Base-by-base conservation (phyloP, 2,888 invertebrate species). In the Mystacides longicornis region DNA sequence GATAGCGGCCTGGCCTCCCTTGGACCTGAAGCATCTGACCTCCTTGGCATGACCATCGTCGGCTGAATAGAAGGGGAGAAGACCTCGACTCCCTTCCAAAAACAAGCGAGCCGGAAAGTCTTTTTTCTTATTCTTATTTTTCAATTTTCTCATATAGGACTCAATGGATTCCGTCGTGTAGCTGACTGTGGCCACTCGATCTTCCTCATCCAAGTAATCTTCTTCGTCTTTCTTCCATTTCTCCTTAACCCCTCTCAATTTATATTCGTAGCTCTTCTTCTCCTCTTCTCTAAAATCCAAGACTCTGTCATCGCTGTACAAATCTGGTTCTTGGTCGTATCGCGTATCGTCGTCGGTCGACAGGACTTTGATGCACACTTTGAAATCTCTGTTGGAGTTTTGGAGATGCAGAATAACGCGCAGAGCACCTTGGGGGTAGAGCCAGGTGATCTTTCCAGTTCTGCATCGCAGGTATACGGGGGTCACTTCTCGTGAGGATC, bases 391-490 rank as follows among this genome's bases (percentile, higher is more conserved):
- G 63, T 80, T 80, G 58, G 74, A 77, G 21, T 75, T 74, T 9
- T 81, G 82, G 62, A 82, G 71, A 50, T 80, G 73, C 60, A 88
- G 78, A 45, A 86, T 77, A 49, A 88, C 77, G 20, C 88, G 72
- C 18, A 89, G 72, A 0, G 87, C 88, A 0, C 87, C 88, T 5
- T 83, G 78, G 0, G 89, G 88, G 68, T 88, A 88, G 64, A 81
- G 70, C 89, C 89, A 89, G n/a, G 80, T 77, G 11, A 89, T 80
- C 19, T 75, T 72, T 22, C 89, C 89, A 58, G 85, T 83, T 19
- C 85, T 77, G 66, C 89, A 89, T 23, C 87, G 79, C 50, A 89
- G 79, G 71, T 88, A 87, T 33, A 89, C 85, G 0, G 88, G 87
- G 33, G 85, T 84, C 49, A 89, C 86, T 2, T 84, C 86, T 53